phyloP scores from a whole-genome alignment of 2,888 invertebrate species.

The Portevinia maculata region DNA sequence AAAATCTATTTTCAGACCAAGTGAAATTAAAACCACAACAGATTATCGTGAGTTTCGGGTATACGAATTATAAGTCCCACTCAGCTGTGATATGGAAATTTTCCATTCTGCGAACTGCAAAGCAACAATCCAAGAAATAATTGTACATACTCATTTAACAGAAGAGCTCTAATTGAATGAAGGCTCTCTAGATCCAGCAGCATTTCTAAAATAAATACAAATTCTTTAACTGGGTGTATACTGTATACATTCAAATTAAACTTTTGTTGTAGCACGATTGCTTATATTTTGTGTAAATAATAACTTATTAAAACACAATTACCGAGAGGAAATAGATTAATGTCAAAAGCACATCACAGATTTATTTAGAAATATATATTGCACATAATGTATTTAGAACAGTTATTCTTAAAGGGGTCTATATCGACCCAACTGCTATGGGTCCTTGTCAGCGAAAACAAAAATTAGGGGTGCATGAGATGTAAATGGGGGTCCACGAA shows the following conservation, averaged over 20 bases:
- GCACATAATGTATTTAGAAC: too few relatives aligned
- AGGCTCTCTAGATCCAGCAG: slow-evolving; percentile 30
- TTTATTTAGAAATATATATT: neutral
- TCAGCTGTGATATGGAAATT: slow-evolving; percentile 38
- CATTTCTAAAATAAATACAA: neutral
- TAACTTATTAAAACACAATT: slow-evolving; percentile 5
- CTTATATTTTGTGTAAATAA: neutral
- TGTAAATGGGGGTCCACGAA: too few relatives aligned
- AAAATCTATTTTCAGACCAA: slow-evolving; percentile 17
- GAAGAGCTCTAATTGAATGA: slow-evolving; percentile 64
- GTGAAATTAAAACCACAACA: slow-evolving; percentile 8
- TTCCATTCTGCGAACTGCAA: slow-evolving; percentile 37
- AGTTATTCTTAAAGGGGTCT: too few relatives aligned
- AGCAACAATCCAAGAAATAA: slow-evolving; percentile 41
- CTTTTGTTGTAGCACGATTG: neutral
- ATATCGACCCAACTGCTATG: too few relatives aligned
- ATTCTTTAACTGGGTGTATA: neutral
- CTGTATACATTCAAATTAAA: neutral
- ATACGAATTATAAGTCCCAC: slow-evolving; percentile 24
- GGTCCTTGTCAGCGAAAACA: too few relatives aligned
- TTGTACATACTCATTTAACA: slow-evolving; percentile 65
- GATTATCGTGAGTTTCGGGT: slow-evolving; percentile 24
- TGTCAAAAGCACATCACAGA: neutral
- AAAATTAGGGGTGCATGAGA: too few relatives aligned
- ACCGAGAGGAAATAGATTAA: slow-evolving; percentile 1